Conservation (phyloP, 2,888 invertebrate species). For the Ornithoptera alexandrae region DNA sequence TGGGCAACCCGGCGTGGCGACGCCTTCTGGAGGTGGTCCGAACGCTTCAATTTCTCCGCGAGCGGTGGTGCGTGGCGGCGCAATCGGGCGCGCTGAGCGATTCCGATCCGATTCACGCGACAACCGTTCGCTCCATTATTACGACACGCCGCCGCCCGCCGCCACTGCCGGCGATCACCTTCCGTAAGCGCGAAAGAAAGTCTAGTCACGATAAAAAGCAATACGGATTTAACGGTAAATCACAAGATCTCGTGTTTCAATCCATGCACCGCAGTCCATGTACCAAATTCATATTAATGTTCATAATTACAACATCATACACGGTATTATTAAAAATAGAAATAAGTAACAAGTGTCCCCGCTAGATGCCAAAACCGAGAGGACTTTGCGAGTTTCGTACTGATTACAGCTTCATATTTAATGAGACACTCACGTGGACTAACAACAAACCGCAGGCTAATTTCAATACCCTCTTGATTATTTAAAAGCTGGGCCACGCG, state of each 20-base stretch:
- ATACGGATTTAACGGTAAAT: slow-evolving; percentile 33
- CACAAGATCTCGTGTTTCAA: slow-evolving; percentile 25
- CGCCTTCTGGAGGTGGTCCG: slow-evolving; percentile 65
- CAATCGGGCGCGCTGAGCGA: slow-evolving; percentile 75
- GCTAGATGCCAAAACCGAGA: slow-evolving; percentile 51
- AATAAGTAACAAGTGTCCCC: slow-evolving; percentile 22
- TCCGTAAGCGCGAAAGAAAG: slow-evolving; percentile 58
- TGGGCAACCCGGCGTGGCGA: slow-evolving; percentile 46
- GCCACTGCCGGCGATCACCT: slow-evolving; percentile 47
- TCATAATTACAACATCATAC: background rate
- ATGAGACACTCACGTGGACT: slow-evolving; percentile 69
- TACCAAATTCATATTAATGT: slow-evolving; percentile 7
- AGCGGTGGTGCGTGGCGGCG: slow-evolving; percentile 67
- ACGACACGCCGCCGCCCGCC: slow-evolving; percentile 48
- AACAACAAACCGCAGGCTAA: slow-evolving; percentile 65
- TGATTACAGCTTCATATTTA: slow-evolving; percentile 77
- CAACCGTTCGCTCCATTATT: slow-evolving; percentile 59
- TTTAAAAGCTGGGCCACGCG: slow-evolving; percentile 45
- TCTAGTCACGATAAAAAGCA: slow-evolving; percentile 32
- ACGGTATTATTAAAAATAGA: slow-evolving; percentile 15
- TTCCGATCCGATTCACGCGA: slow-evolving; percentile 72
- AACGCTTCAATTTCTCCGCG: slow-evolving; percentile 74
- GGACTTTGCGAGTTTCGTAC: slow-evolving; percentile 62
- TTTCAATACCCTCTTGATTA: slow-evolving; percentile 68
- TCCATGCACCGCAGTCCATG: background rate